Base-by-base conservation (phyloP, 2,113 vertebrate genomes). In the Oryzias curvinotus region DNA sequence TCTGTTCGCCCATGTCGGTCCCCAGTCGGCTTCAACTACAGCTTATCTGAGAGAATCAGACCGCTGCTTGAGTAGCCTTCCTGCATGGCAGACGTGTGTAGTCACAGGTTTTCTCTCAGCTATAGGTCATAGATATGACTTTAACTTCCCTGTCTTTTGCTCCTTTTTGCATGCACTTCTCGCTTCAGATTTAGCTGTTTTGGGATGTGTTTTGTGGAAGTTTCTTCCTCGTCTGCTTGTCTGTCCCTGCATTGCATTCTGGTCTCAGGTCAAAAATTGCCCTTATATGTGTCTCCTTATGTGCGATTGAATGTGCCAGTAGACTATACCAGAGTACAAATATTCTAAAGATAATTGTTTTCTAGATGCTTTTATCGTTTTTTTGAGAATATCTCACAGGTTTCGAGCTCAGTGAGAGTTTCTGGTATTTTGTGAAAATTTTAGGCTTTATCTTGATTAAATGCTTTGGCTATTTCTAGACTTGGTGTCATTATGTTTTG, bases 41-140 rank as follows among this genome's bases (percentile, higher is more conserved):
- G n/a, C 54, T 71, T 57, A 57, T 86, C 83, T 85, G 83, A 87
- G 73, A 51, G 73, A 72, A 69, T 75, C 57, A 82, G 74, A 81
- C 50, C 46, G 1, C 36, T 12, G n/a, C 52, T 44, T 28, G 8
- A 57, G 44, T 28, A 64, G 67, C 72, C 46, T 79, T 61, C 65
- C 49, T 75, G 78, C 80, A 85, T 82, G 78, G 53, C 61, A 55
- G 25, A 65, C 1, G 19, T 55, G 16, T 56, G n/a, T 57, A 61
- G 44, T 59, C 18, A 30, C 52, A 28, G 25, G 25, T 57, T 74
- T 2, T 17, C 47, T n/a, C 62, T 23, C 50, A 36, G 41, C 51
- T 54, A 17, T 41, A 48, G 54, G 25, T 47, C 51, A 5, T 46
- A 57, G 43, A 2, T 52, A 4, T 51, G 14, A 52, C 7, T 48